phyloP scores from a whole-genome alignment of 1,140 invertebrate species.

The Meloidogyne chitwoodi region DNA sequence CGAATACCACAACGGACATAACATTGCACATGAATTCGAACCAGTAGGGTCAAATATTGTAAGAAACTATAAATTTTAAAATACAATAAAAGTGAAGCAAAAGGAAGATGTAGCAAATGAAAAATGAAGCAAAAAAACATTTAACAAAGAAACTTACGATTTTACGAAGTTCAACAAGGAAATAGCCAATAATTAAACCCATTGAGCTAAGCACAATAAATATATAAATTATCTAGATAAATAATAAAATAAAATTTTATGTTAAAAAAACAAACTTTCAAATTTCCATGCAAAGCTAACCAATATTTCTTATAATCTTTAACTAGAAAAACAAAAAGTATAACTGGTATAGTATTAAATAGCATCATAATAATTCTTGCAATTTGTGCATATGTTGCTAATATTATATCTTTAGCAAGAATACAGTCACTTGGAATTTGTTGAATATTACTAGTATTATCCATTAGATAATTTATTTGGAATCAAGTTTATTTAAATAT shows the following conservation, averaged over 20 bases:
- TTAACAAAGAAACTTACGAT: background rate
- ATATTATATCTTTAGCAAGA: background rate
- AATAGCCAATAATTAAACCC: background rate
- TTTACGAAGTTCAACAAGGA: background rate
- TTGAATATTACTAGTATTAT: background rate
- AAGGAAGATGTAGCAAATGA: background rate
- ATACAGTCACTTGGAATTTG: background rate
- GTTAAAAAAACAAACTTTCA: background rate
- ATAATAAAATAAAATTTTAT: background rate
- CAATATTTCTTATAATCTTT: background rate
- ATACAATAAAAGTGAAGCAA: too few species aligned
- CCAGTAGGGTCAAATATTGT: background rate
- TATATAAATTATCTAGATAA: background rate
- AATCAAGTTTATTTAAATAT: too few species aligned
- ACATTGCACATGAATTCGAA: background rate
- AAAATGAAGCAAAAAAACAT: too few species aligned
- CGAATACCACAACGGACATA: background rate
- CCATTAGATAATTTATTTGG: background rate
- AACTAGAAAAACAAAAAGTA: background rate
- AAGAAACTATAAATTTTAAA: background rate
- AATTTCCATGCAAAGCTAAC: background rate
- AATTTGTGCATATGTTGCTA: background rate
- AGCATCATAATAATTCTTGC: background rate
- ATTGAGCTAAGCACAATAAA: background rate
- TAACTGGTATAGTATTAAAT: background rate